Base-by-base conservation (phyloP, 2,888 invertebrate species). In the Spilosoma lubricipeda region DNA sequence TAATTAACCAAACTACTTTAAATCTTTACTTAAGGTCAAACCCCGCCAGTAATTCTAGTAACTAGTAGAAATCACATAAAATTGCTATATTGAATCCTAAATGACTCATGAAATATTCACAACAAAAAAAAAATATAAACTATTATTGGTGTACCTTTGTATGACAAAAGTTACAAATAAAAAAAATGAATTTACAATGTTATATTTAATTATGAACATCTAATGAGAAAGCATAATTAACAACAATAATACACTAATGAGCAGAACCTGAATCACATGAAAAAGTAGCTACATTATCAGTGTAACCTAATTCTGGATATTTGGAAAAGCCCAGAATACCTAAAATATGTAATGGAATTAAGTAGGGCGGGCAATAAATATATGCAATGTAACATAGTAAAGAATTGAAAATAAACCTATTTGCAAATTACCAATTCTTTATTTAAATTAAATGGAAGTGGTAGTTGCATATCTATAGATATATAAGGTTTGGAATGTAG, bases 331-430 rank as follows among this genome's bases (percentile, higher is more conserved):
- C 30, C 30, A 63, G 20, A 63, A 27, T 33, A 30, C 18, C 9
- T 2, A 13, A 45, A 59, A 42, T 69, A 39, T 42, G 42, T 59
- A 42, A 63, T 27, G 20, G 27, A 27, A 18, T 18, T 42, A 63
- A 30, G 33, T 68, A 52, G 67, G 67, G 45, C 2, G 33, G n/a
- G n/a, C n/a, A 68, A n/a, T 13, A 68, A 68, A 67, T 45, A n/a
- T 67, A 42, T 39, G 45, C 45, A 45, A 27, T 20, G 30, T 67
- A 33, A 64, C 7, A 30, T 18, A 67, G 48, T 20, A 45, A 42
- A 30, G 30, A 27, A 18, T 67, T 67, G 9, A 20, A 48, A 23
- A 36, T 65, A 68, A 48, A 48, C 20, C 33, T 68, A 67, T 67
- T 67, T 67, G 45, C 42, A 67, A 18, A 67, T 27, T 45, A 42